Evolutionary conservation across 2,888 invertebrate genomes (phyloP).

Genomic region (Nephrotoma flavescens): DNA sequence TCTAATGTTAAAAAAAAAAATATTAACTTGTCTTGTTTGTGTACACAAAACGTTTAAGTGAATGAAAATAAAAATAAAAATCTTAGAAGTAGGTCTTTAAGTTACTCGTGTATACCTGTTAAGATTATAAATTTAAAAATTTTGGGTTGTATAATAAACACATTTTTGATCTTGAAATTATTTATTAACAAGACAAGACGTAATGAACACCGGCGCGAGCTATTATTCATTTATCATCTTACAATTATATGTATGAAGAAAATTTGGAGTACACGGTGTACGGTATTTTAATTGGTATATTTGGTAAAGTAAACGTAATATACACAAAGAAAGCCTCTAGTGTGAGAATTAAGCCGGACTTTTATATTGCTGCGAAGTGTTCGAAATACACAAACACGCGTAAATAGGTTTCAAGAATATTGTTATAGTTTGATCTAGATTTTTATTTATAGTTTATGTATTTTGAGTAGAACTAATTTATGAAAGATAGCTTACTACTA

Average conservation of each 20-base stretch:
- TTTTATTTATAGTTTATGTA: neutral
- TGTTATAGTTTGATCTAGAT: neutral
- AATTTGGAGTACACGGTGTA: neutral
- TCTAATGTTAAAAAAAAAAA: neutral
- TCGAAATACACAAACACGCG: neutral
- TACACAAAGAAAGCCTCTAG: neutral
- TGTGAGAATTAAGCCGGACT: neutral
- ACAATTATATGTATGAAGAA: neutral
- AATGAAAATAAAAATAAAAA: neutral
- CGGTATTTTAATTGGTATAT: neutral
- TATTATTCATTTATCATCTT: neutral
- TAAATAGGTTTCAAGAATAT: neutral
- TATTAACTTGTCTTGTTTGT: neutral
- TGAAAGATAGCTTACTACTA: neutral
- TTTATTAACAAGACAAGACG: neutral
- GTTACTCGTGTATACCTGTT: neutral
- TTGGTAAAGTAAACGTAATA: neutral
- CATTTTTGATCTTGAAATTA: neutral
- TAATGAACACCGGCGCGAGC: neutral
- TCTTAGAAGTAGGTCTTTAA: neutral
- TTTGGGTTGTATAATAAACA: neutral
- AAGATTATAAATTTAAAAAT: neutral
- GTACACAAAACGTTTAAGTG: neutral
- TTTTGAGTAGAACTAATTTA: neutral
- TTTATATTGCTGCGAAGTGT: neutral